phyloP scores from a whole-genome alignment of 92 coral and sea anemone genomes.

The Paragorgia papillata region DNA sequence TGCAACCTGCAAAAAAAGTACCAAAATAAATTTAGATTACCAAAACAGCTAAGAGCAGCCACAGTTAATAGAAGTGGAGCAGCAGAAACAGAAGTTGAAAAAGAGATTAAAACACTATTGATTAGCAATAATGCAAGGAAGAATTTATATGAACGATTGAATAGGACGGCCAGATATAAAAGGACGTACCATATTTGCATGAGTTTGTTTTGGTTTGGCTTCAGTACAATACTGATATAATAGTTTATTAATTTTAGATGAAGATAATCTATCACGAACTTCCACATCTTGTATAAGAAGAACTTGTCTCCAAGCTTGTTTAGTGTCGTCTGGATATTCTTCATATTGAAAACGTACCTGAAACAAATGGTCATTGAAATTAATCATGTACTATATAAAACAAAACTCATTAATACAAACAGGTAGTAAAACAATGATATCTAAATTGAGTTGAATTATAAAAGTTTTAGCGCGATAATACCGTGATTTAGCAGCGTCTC shows the following conservation, averaged over 20 bases:
- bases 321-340: constrained; percentile 84
- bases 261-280: constrained; percentile 90
- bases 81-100: not conserved
- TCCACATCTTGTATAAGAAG: constrained; percentile 92
- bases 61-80: not conserved
- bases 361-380: not conserved
- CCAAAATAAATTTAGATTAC: not conserved
- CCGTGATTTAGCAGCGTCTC: too few relatives aligned
- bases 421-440: too few relatives aligned
- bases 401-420: constrained; percentile 9
- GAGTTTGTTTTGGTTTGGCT: constrained; percentile 92
- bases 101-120: too few relatives aligned
- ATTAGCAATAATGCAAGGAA: not conserved
- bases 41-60: not conserved
- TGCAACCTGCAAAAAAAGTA: constrained; percentile 56
- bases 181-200: constrained; percentile 94
- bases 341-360: constrained; percentile 98
- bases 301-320: constrained; percentile 89
- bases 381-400: not conserved
- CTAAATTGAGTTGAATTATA: too few relatives aligned
- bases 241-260: constrained; percentile 95
- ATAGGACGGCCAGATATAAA: too few relatives aligned
- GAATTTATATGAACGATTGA: not conserved
- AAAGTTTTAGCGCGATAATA: too few relatives aligned
- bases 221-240: constrained; percentile 90